Evolutionary conservation across 2,888 invertebrate species (phyloP).

Genomic region (Cantharis nigra): DNA sequence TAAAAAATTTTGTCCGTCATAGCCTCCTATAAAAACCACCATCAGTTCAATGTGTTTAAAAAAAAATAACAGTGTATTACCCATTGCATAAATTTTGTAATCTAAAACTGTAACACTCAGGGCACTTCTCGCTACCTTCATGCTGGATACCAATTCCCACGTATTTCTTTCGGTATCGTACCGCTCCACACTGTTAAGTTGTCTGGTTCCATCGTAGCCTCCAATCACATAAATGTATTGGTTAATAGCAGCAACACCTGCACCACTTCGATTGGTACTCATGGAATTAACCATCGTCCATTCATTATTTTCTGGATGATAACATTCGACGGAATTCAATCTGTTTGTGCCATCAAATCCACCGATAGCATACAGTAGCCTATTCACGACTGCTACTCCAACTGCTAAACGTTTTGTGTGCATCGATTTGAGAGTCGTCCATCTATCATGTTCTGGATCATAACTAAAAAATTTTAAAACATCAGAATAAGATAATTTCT

Average conservation of each 20-base stretch:
- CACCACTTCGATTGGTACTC: slow-evolving; percentile 80
- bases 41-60: not conserved
- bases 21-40: slow-evolving; percentile 71
- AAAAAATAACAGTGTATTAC: slow-evolving; percentile 57
- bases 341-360: slow-evolving; percentile 85
- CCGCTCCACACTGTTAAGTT: slow-evolving; percentile 82
- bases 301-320: slow-evolving; percentile 89
- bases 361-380: slow-evolving; percentile 75
- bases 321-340: slow-evolving; percentile 82
- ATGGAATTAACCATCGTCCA: slow-evolving; percentile 84
- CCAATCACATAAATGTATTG: slow-evolving; percentile 92
- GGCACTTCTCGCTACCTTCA: slow-evolving; percentile 83
- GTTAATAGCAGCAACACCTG: slow-evolving; percentile 85
- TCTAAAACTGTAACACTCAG: slow-evolving; percentile 85
- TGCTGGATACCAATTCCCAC: slow-evolving; percentile 79
- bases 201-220: slow-evolving; percentile 86
- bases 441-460: slow-evolving; percentile 83
- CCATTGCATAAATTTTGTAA: slow-evolving; percentile 87
- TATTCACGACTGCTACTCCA: slow-evolving; percentile 78
- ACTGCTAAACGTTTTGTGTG: slow-evolving; percentile 79
- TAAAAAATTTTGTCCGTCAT: slow-evolving; percentile 84
- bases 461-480: slow-evolving; percentile 62
- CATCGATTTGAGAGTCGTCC: slow-evolving; percentile 79
- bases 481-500: not conserved
- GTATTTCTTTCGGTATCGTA: slow-evolving; percentile 82